phyloP scores from a whole-genome alignment of 2,888 invertebrate genomes.

The Xylota segnis region DNA sequence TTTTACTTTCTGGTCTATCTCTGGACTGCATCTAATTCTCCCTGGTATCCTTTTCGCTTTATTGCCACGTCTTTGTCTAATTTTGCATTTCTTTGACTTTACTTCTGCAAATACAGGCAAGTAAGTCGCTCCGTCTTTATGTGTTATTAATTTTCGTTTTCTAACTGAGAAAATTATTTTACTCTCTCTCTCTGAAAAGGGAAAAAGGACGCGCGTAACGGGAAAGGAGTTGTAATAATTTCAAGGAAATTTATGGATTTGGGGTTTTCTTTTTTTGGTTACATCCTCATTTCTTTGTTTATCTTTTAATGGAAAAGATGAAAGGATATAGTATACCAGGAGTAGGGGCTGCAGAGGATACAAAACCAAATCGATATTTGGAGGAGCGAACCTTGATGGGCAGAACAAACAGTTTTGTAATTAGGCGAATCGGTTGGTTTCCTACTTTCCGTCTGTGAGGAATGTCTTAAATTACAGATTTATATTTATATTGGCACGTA shows the following conservation, averaged over 20 bases:
- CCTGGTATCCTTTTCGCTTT: conserved; percentile 49
- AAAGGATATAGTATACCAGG: background rate
- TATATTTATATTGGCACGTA: background rate
- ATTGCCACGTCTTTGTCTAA: conserved; percentile 38
- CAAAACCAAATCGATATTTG: conserved; percentile 14
- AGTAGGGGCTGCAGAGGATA: background rate
- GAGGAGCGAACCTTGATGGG: background rate
- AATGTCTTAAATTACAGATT: background rate
- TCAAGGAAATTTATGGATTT: conserved; percentile 53
- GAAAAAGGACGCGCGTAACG: background rate
- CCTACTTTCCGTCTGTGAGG: background rate
- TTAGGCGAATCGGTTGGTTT: background rate
- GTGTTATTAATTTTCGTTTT: conserved; percentile 62
- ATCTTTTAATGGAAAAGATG: conserved; percentile 26
- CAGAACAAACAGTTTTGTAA: conserved; percentile 6
- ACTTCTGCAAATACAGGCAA: conserved; percentile 38
- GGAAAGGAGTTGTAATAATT: conserved; percentile 35
- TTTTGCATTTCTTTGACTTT: conserved; percentile 60
- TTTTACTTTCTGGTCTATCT: conserved; percentile 23
- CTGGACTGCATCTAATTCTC: conserved; percentile 62
- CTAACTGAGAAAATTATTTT: conserved; percentile 38
- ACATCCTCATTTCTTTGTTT: conserved; percentile 6
- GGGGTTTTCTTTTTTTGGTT: conserved; percentile 2
- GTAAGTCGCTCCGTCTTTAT: conserved; percentile 37
- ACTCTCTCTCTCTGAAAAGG: background rate